Conservation (phyloP, 1,140 invertebrate species). For the Hylyphantes graminicola region DNA sequence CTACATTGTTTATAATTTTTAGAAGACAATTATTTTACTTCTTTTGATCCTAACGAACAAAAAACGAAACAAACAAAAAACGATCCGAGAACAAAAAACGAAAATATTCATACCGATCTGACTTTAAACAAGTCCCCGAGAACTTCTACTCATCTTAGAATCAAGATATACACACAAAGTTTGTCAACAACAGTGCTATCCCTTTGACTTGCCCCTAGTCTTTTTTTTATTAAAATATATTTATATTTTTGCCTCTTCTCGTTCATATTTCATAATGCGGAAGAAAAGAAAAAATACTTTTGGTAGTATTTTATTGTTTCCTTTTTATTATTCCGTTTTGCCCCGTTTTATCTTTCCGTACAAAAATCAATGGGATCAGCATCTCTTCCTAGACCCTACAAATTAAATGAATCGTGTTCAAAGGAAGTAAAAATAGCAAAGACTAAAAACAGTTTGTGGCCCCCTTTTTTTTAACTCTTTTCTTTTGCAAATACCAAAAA, state of each 20-base stretch:
- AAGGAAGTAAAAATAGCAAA: conserved; percentile 11
- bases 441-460: conserved; percentile 16
- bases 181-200: no score
- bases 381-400: conserved; percentile 37
- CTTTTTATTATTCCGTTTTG: background rate
- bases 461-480: conserved; percentile 39
- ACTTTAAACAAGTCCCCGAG: no score
- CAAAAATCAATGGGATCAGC: conserved; percentile 37
- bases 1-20: no score
- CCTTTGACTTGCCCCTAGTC: background rate
- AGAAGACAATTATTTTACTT: no score
- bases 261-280: conserved; percentile 14
- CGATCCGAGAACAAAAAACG: conserved; percentile 9
- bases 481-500: conserved; percentile 34
- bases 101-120: background rate
- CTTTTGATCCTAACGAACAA: background rate
- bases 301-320: conserved; percentile 11
- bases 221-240: conserved; percentile 50
- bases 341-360: conserved; percentile 13
- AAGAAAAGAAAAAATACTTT: conserved; percentile 1
- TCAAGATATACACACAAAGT: no score
- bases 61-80: background rate
- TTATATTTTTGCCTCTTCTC: conserved; percentile 49
- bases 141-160: no score
- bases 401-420: conserved; percentile 55